Base-by-base conservation (phyloP, 2,797 vertebrate species). In the Xenops minutus region DNA sequence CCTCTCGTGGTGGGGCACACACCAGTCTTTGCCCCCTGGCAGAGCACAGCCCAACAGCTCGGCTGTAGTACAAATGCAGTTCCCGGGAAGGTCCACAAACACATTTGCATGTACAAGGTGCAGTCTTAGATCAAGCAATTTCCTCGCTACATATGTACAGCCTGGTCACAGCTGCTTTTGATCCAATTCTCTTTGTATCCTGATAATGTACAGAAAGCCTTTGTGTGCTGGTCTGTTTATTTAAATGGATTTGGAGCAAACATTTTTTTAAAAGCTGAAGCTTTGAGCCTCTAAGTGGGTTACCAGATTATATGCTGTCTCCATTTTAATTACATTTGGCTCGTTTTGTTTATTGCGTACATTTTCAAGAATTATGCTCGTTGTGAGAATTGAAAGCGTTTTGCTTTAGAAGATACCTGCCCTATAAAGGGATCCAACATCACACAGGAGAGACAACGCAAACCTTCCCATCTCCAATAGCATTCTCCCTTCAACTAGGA, bases 191-290 rank as follows among this genome's bases (percentile, higher is more conserved):
- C 92, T 97, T 95, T 96, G 85, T 95, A 85, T 79, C 88, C 62
- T 37, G n/a, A 66, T 85, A 89, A 94, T 78, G 83, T 92, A 95
- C 86, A 92, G 77, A 87, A 83, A 85, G 94, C 92, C 83, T 96
- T 93, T 95, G 93, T 95, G 78, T 85, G 78, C 71, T 3, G 9
- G 71, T 85, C 95, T 95, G 92, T 96, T 96, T 97, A 91, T 95
- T 96, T 96, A 95, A 94, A 96, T 95, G 96, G 95, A 96, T 97
- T 97, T 93, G 95, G 75, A 97, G 95, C 95, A 93, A 96, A 94
- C 85, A 86, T 93, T 94, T 93, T 92, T 94, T 89, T 84, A 44
- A 88, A 92, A 93, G 88, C 94, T 34, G 54, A 92, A 87, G 93
- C 94, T 94, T 92, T 95, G 93, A 97, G 94, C 89, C 86, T 95